Base-by-base conservation (phyloP, 1,140 invertebrate species). In the Lutraria rhynchaena region DNA sequence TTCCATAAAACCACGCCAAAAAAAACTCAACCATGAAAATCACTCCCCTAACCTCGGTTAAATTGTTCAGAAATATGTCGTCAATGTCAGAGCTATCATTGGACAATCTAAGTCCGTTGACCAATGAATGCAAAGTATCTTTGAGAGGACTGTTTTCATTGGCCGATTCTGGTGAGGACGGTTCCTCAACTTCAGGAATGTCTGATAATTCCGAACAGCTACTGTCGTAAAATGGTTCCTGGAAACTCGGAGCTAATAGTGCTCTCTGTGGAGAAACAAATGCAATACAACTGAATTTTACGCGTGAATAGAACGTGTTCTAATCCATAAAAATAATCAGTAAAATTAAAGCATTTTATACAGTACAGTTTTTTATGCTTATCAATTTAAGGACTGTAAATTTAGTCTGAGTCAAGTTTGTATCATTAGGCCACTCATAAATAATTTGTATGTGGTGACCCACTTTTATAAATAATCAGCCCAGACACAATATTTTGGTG, bases 151-250 rank as follows among this genome's bases (percentile, higher is more conserved):
- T 71, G 51, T 80, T 87, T 63, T 85, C 83, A 87, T 85, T 86
- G 84, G 86, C 60, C 37, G 86, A 83, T 58, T 87, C 85, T 73
- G 89, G 87, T 44, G 73, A 80, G 65, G 76, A 80, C 0, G 61
- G 60, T 61, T 93, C 92, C 57, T 92, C 91, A 78, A 92, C 93
- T 85, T 93, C 93, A 44, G 91, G 92, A 84, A 93, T 93, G 84
- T 93, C 93, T 35, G 93, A 93, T 19, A 93, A 88, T 85, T 93
- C 93, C 19, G 92, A 92, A 55, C 89, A 88, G 80, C 91, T 90
- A 75, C 93, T 89, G 82, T 74, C 67, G 63, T 94, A 82, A 96
- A 95, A 24, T 82, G 85, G 53, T 88, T 87, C 58, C 74, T 83
- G 58, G 55, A 31, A 75, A 46, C 37, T 63, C 1, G 53, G n/a